These are phyloP conservation scores for Limulus polyphemus DNA, from an alignment of 2,888 invertebrate genomes.

Conservation along the genomic window DNA sequence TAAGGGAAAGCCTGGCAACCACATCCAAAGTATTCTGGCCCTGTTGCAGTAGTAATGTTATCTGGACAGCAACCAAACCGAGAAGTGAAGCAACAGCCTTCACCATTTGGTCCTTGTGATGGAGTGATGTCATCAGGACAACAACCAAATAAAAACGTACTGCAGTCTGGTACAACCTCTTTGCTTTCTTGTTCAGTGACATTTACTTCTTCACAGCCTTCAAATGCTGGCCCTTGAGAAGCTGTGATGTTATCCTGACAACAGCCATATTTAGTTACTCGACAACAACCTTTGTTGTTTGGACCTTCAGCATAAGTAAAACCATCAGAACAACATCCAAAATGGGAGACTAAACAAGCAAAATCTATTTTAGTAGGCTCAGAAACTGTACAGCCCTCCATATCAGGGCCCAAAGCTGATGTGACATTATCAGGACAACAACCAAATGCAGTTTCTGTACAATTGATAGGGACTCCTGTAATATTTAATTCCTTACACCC, in stretches of 20 bases:
- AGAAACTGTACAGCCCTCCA: constrained; percentile 25
- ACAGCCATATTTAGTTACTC: constrained; percentile 51
- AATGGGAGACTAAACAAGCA: constrained; percentile 9
- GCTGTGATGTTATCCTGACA: constrained; percentile 34
- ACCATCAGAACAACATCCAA: constrained; percentile 60
- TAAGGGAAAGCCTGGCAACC: constrained; percentile 29
- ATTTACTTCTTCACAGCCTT: constrained; percentile 14
- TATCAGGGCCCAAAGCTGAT: constrained; percentile 52
- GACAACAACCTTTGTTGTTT: constrained; percentile 38
- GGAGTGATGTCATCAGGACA: constrained; percentile 48
- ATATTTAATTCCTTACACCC: constrained; percentile 1
- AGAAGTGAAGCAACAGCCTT: constrained; percentile 35
- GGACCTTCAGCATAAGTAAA: constrained; percentile 73
- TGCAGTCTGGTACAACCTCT: constrained; percentile 6
- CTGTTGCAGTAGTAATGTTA: constrained; percentile 50
- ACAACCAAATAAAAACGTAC: constrained; percentile 46
- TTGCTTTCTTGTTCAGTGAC: neutral
- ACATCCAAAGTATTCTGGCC: constrained; percentile 32
- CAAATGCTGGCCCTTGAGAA: constrained; percentile 13
- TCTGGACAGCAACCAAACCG: constrained; percentile 67
- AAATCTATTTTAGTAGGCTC: constrained; percentile 6
- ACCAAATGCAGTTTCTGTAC: constrained; percentile 48
- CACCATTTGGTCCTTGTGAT: constrained; percentile 62
- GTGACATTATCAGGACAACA: constrained; percentile 77
- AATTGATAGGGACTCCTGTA: constrained; percentile 29